Percentiles rank a stretch among this genome's conserved stretches.
phyloP scores from a whole-genome alignment of 2,888 invertebrate genomes.

The Galerucella nymphaeae region DNA sequence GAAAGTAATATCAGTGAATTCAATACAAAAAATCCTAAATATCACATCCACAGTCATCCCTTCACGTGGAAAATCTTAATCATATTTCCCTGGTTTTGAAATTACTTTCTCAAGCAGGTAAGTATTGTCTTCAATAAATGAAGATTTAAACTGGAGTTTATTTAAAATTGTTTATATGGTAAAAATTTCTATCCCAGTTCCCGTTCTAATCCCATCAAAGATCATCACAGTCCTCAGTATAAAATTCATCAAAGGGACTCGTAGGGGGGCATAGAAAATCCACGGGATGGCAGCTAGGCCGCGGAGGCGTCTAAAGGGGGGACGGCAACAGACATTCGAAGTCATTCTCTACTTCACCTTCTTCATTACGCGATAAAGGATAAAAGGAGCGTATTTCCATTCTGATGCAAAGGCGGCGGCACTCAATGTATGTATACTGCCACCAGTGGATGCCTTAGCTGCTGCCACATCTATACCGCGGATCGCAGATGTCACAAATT shows the following conservation, averaged over 20 bases:
- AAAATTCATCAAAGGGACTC: conserved; percentile 63
- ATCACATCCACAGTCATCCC: too few species aligned
- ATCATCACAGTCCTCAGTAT: conserved; percentile 58
- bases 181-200: conserved; percentile 25
- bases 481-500: conserved; percentile 63
- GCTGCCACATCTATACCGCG: conserved; percentile 42
- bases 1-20: too few species aligned
- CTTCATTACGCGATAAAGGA: conserved; percentile 62
- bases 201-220: conserved; percentile 43
- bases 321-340: conserved; percentile 50
- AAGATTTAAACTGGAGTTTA: not conserved
- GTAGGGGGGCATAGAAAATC: conserved; percentile 23
- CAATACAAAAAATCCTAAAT: too few species aligned
- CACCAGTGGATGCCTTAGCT: conserved; percentile 16
- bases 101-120: too few species aligned
- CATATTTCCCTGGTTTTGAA: too few species aligned
- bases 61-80: too few species aligned
- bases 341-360: conserved; percentile 56
- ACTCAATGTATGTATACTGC: conserved; percentile 4
- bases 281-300: conserved; percentile 5
- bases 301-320: conserved; percentile 32
- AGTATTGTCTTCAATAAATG: not conserved
- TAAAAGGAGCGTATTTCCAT: conserved; percentile 61
- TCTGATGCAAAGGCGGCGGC: conserved; percentile 46
- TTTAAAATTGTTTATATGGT: not conserved